phyloP scores from a whole-genome alignment of 2,113 vertebrate species.

The Felis catus region DNA sequence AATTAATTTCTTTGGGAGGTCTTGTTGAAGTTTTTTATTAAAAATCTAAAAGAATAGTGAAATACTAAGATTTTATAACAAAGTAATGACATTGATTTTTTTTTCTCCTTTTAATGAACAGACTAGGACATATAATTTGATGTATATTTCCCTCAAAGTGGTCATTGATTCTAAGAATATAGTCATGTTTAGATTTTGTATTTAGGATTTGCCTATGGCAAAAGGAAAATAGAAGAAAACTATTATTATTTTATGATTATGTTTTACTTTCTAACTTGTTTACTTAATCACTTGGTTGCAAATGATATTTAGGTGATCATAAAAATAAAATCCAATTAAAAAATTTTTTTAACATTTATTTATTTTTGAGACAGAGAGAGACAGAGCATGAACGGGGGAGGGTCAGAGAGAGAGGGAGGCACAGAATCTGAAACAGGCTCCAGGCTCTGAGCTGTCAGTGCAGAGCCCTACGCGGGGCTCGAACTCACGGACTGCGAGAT shows the following conservation, averaged over 20 bases:
- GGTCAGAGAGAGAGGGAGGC: too few relatives aligned
- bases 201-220: background rate
- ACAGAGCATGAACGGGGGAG: too few relatives aligned
- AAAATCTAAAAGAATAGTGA: background rate
- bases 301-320: background rate
- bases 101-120: background rate
- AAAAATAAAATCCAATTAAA: conserved; percentile 22
- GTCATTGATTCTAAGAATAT: background rate
- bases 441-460: too few relatives aligned
- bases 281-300: background rate
- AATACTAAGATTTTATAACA: conserved; percentile 40
- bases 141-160: conserved; percentile 10
- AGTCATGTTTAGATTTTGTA: background rate
- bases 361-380: too few relatives aligned
- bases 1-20: conserved; percentile 41
- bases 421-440: too few relatives aligned
- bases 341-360: too few relatives aligned
- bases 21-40: background rate
- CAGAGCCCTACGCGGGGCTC: too few relatives aligned
- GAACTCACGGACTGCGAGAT: too few relatives aligned
- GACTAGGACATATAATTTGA: background rate
- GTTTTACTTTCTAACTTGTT: background rate
- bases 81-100: background rate
- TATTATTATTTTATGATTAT: background rate
- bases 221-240: background rate